Conservation (phyloP, 2,797 vertebrate species). For the Crypturellus tataupa region DNA sequence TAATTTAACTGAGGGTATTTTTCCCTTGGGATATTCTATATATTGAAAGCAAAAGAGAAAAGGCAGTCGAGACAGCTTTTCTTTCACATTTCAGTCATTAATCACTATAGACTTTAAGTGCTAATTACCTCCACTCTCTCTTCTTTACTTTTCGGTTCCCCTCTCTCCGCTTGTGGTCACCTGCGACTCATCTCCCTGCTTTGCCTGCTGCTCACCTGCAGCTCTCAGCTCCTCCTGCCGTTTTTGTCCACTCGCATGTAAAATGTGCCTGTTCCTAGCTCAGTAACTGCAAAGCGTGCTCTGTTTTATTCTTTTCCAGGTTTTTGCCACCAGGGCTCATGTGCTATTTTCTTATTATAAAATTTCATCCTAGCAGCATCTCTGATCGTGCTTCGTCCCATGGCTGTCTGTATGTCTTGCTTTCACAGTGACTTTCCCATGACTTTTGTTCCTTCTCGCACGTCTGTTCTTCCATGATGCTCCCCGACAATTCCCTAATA, state of each 20-base stretch:
- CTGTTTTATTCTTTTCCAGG: background rate
- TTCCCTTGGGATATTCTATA: constrained; percentile 35
- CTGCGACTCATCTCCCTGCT: constrained; percentile 43
- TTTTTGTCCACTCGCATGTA: background rate
- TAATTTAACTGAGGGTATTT: background rate
- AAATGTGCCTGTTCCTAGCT: background rate
- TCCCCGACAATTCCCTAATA: background rate
- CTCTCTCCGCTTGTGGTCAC: constrained; percentile 32
- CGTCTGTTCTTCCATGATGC: background rate
- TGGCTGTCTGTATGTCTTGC: background rate
- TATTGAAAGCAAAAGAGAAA: background rate
- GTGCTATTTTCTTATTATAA: background rate
- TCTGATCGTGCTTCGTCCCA: background rate
- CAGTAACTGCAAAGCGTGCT: background rate
- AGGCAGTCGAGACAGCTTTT: constrained; percentile 23
- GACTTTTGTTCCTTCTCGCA: background rate
- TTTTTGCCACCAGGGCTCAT: background rate
- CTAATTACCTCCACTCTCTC: constrained; percentile 27
- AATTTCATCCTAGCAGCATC: background rate
- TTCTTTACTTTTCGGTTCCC: constrained; percentile 35
- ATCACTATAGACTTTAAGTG: constrained; percentile 42
- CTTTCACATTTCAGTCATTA: constrained; percentile 28
- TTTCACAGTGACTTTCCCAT: background rate
- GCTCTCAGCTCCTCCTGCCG: constrained; percentile 52
- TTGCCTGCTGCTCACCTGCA: constrained; percentile 30